phyloP scores from a whole-genome alignment of 2,113 vertebrate species.

The Anhinga anhinga region DNA sequence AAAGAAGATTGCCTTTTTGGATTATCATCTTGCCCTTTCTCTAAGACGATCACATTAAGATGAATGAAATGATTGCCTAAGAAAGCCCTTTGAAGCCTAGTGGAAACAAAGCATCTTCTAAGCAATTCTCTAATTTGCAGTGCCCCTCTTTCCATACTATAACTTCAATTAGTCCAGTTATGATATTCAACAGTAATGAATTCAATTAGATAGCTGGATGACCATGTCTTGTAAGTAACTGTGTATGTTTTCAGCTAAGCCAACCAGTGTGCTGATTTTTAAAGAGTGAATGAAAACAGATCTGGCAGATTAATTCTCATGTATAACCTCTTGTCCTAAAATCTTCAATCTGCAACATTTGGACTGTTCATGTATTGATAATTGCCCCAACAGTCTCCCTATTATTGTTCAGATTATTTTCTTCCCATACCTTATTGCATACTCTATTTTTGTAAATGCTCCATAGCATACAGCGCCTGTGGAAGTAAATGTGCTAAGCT shows the following conservation, averaged over 20 bases:
- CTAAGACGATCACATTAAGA: not conserved
- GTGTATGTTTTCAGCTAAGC: conserved; percentile 12
- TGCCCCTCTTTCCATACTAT: not conserved
- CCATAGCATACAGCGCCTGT: not conserved
- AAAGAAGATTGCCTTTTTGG: conserved; percentile 12
- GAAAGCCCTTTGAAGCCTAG: not conserved
- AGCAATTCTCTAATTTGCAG: not conserved
- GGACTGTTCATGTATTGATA: not conserved
- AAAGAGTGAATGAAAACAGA: not conserved
- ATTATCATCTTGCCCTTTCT: conserved; percentile 29
- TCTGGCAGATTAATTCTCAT: not conserved
- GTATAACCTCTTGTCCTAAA: not conserved
- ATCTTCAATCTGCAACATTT: not conserved
- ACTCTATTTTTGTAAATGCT: conserved; percentile 49
- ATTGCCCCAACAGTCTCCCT: not conserved
- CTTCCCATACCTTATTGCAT: not conserved
- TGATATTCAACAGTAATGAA: not conserved
- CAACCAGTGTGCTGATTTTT: not conserved
- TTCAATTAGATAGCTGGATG: conserved; percentile 15
- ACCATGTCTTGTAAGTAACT: conserved; percentile 17
- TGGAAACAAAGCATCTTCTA: conserved; percentile 11
- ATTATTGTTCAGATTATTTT: not conserved
- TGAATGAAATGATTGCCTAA: conserved; percentile 9
- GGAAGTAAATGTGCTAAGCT: conserved; percentile 49
- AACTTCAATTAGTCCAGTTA: not conserved